Evolutionary conservation across 2,888 invertebrate species (phyloP).

Genomic region (Drosophila pegasa): DNA sequence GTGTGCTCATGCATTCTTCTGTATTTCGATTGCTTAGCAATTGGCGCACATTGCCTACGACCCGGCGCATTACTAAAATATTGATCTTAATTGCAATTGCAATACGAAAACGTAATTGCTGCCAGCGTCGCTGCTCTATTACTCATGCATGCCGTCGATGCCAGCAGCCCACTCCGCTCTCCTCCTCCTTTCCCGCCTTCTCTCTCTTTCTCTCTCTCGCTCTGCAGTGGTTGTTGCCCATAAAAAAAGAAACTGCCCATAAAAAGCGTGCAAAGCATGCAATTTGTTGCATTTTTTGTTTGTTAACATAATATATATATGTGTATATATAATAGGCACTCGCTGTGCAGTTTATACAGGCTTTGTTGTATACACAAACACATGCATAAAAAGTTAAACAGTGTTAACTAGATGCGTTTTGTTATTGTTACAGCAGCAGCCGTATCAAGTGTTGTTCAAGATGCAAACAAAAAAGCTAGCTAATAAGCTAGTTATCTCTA

Average conservation of each 20-base stretch:
- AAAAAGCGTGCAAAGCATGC: conserved; percentile 44
- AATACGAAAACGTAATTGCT: conserved; percentile 36
- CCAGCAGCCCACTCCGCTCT: background rate
- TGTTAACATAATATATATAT: conserved; percentile 34
- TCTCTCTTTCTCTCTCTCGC: conserved; percentile 6
- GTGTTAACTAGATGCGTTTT: conserved; percentile 19
- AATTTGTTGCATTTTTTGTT: conserved; percentile 37
- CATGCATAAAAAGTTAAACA: conserved; percentile 19
- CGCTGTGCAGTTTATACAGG: conserved; percentile 31
- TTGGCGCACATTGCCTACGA: conserved; percentile 40
- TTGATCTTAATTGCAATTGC: conserved; percentile 68
- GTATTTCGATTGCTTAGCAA: conserved; percentile 62
- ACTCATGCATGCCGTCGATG: conserved; percentile 60
- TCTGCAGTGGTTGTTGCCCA: conserved; percentile 24
- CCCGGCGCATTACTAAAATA: conserved; percentile 63
- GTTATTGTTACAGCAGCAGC: conserved; percentile 4
- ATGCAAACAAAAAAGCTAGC: background rate
- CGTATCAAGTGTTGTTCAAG: background rate
- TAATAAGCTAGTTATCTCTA: background rate
- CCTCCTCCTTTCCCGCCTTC: conserved; percentile 5
- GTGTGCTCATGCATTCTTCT: conserved; percentile 22
- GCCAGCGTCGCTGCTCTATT: conserved; percentile 40
- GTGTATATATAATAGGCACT: conserved; percentile 33
- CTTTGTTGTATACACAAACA: conserved; percentile 23
- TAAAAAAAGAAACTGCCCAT: conserved; percentile 41